phyloP scores from a whole-genome alignment of 2,888 invertebrate species.

The Eupeodes luniger region DNA sequence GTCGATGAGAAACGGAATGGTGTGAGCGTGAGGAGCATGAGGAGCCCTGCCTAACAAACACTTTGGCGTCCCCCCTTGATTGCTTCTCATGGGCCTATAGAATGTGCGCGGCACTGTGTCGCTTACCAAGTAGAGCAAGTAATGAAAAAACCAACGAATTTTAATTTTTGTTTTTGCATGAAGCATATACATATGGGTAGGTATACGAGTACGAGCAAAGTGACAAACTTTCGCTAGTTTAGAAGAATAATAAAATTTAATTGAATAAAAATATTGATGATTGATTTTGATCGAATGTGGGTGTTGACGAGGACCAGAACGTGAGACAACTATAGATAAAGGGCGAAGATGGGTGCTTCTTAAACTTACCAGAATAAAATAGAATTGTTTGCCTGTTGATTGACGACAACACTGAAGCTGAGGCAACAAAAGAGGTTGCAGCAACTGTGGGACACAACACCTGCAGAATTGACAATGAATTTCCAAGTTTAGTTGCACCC shows the following conservation, averaged over 20 bases:
- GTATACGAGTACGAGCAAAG: not conserved
- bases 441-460: slow-evolving; percentile 52
- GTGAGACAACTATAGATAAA: not conserved
- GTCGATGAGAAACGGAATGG: slow-evolving; percentile 62
- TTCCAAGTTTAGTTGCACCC: slow-evolving; percentile 64
- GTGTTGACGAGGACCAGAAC: slow-evolving; percentile 18
- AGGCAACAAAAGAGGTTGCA: slow-evolving; percentile 16
- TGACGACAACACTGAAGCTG: slow-evolving; percentile 47
- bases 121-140: slow-evolving; percentile 69
- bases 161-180: not conserved
- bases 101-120: slow-evolving; percentile 64
- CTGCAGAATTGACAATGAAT: slow-evolving; percentile 56
- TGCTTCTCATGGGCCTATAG: slow-evolving; percentile 1
- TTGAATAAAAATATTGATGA: slow-evolving; percentile 59
- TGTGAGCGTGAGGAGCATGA: slow-evolving; percentile 32
- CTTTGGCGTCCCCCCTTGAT: not conserved
- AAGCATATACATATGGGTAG: not conserved
- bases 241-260: slow-evolving; percentile 58
- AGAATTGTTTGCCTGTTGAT: slow-evolving; percentile 73
- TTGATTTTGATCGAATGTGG: slow-evolving; percentile 67
- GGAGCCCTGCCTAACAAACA: slow-evolving; percentile 46
- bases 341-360: slow-evolving; percentile 3
- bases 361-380: slow-evolving; percentile 72
- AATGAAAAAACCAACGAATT: slow-evolving; percentile 37
- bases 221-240: slow-evolving; percentile 59